Evolutionary conservation across 2,113 vertebrate genomes (phyloP).

Genomic region (Heteronetta atricapilla): DNA sequence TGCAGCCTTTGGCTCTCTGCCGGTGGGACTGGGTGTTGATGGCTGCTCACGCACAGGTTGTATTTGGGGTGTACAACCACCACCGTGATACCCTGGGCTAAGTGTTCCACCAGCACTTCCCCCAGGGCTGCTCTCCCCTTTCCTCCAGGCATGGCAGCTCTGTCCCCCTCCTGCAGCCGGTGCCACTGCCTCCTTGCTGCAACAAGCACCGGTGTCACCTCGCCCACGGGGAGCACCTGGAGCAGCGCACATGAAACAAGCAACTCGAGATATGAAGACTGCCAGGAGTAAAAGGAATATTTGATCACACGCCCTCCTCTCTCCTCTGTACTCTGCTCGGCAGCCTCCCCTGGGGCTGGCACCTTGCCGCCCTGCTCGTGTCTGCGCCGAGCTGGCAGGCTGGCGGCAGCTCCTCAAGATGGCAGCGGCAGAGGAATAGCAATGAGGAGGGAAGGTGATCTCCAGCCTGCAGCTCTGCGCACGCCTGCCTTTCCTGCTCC

Average conservation of each 20-base stretch:
- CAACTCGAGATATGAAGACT: not conserved
- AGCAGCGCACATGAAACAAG: not conserved
- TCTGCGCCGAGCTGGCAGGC: not conserved
- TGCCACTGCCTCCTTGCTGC: not conserved
- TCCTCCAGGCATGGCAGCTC: not conserved
- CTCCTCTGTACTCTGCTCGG: not conserved
- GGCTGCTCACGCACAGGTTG: accelerated
- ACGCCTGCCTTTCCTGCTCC: not conserved
- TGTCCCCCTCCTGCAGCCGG: not conserved
- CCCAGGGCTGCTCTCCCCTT: not conserved
- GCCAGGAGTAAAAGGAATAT: constrained; percentile 71
- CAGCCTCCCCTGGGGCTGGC: not conserved
- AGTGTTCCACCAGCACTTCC: not conserved
- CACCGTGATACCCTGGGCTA: not conserved
- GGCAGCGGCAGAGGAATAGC: not conserved
- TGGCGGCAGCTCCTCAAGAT: not conserved
- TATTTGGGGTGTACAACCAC: not conserved
- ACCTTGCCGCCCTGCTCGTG: not conserved
- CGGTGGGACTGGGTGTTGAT: accelerated
- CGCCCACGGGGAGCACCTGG: accelerated
- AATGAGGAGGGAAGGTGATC: not conserved
- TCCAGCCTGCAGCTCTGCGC: not conserved
- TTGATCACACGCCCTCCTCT: constrained; percentile 66
- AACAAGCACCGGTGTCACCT: accelerated
- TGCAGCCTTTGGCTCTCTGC: accelerated